Percentiles rank a stretch among this genome's conserved stretches.
Conservation (phyloP, 2,797 vertebrate species). For the Saxicola maurus region DNA sequence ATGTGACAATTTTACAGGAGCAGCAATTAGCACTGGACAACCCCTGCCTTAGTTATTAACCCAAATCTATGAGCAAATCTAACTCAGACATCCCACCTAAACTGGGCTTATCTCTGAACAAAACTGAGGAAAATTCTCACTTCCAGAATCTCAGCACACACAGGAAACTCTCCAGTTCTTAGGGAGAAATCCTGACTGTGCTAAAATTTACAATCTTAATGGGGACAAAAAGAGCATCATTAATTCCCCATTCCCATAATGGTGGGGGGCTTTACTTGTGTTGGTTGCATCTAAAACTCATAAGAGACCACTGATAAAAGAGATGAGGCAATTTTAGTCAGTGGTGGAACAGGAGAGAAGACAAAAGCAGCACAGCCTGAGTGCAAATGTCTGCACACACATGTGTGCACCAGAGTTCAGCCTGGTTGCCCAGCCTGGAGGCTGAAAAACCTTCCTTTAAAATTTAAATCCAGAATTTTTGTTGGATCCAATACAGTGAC, state of each 20-base stretch:
- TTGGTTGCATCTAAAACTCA: neutral
- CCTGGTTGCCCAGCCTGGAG: neutral
- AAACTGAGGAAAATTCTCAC: neutral
- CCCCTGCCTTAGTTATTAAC: neutral
- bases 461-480: constrained; percentile 6
- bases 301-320: neutral
- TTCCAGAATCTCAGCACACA: neutral
- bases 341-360: neutral
- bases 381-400: neutral
- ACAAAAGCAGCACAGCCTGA: neutral
- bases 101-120: neutral
- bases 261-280: neutral
- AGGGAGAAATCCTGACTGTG: rapidly evolving
- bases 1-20: rapidly evolving
- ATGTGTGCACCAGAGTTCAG: rapidly evolving
- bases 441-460: neutral
- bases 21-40: neutral
- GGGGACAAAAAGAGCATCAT: neutral
- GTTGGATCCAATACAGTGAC: neutral
- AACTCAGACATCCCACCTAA: neutral
- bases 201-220: neutral
- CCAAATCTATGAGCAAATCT: neutral
- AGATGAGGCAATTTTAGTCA: neutral
- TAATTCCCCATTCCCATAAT: neutral
- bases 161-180: neutral